Base-by-base conservation (phyloP, 2,888 invertebrate genomes). In the Pocota personata region DNA sequence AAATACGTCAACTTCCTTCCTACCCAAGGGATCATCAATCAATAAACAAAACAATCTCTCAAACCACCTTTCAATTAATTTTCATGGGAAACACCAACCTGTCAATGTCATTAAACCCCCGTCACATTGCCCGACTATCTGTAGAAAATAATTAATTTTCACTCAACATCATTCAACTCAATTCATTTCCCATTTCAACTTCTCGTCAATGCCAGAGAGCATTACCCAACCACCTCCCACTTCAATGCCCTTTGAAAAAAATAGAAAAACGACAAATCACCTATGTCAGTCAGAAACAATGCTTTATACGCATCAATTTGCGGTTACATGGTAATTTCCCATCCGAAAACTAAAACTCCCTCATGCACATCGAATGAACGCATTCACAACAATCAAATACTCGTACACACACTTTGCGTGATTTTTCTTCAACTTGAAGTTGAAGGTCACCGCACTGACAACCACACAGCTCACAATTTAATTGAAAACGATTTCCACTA, bases 401-500 rank as follows among this genome's bases (percentile, higher is more conserved):
- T 19, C 21, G 3, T 3, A 14, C 37, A 43, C 52, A 60, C 7
- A 43, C n/a, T 40, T 75, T 76, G 80, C 76, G 67, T 86, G 71
- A 76, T 66, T 64, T 46, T 30, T 79, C 48, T 75, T 76, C 52
- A 80, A 80, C 80, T 77, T 82, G 80, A 80, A 86, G 72, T 37
- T 77, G 66, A 86, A 86, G 86, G 86, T 72, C 86, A 37, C 8
- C 19, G 3, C 7, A 19, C 27, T 7, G 14, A 14, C 12, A 35
- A 37, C 0, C 19, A 16, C 8, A 5, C n/a, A 37, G 50, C 40
- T 52, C 14, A 67, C 16, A 14, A 14, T 35, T 52, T 27, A 67
- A 62, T 19, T 40, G 24, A 40, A 69, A 62, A 40, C 55, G 10
- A 77, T 52, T 77, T 27, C 62, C 46, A 64, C 40, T 71, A 71